A percentile compares a stretch with the other conserved stretches of the same genome.
phyloP scores from a whole-genome alignment of 2,113 vertebrate species.

The Lepisosteus osseus region DNA sequence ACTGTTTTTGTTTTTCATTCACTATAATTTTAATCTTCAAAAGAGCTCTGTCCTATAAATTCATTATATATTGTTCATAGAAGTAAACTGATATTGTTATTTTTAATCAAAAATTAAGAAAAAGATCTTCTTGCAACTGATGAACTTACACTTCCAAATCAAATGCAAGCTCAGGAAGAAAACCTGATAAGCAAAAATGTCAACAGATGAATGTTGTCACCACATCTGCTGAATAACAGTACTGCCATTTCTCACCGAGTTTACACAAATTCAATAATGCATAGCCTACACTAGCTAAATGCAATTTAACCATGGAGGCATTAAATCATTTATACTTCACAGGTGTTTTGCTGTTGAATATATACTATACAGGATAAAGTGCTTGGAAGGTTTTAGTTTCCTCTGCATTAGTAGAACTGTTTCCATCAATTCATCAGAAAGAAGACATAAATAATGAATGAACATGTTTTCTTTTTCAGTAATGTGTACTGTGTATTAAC shows the following conservation, averaged over 20 bases:
- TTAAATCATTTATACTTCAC: not conserved
- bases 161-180: not conserved
- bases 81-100: no score
- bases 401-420: not conserved
- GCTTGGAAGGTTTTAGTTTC: not conserved
- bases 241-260: not conserved
- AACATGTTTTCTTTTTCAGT: not conserved
- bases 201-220: not conserved
- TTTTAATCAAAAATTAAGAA: not conserved
- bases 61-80: no score
- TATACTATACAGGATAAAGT: not conserved
- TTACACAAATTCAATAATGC: constrained; percentile 6
- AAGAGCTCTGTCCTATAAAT: no score
- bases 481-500: not conserved
- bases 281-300: not conserved
- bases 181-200: not conserved
- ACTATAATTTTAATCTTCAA: no score
- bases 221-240: not conserved
- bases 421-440: constrained; percentile 4
- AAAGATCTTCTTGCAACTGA: not conserved
- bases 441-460: not conserved
- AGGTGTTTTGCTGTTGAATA: not conserved
- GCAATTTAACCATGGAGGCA: not conserved
- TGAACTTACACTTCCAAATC: no score
- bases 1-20: no score